These are phyloP conservation scores for Mnemiopsis leidyi DNA, from an alignment of 37 sponge, comb jelly and placozoan species.

Conservation along the genomic window DNA sequence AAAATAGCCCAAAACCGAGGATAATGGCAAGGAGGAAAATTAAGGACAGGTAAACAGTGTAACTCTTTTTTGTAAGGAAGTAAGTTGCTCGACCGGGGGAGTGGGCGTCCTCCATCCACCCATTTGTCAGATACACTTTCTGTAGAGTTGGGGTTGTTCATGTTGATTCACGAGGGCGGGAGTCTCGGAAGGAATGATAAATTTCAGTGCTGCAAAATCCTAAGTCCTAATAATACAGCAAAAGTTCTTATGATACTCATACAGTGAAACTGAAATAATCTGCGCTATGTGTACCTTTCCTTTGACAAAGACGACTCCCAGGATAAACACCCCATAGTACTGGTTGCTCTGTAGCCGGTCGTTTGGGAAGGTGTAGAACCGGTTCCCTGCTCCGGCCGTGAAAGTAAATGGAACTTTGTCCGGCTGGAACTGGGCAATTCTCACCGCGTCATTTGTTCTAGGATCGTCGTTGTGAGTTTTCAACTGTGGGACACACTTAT, in stretches of 20 bases:
- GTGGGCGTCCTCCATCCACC: constrained; percentile 28
- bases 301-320: constrained; percentile 35
- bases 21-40: no score
- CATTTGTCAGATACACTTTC: not conserved
- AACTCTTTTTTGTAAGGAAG: not conserved
- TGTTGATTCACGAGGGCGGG: no score
- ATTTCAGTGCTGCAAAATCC: no score
- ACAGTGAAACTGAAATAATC: no score
- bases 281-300: no score
- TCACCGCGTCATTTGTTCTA: not conserved
- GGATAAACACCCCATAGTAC: constrained; percentile 10
- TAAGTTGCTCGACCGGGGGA: not conserved
- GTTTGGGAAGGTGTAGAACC: not conserved
- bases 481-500: no score
- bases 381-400: not conserved
- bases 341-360: not conserved
- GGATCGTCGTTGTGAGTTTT: not conserved
- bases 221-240: no score
- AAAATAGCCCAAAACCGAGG: no score
- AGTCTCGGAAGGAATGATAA: no score
- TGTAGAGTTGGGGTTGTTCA: no score
- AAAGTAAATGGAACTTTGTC: not conserved
- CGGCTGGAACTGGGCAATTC: not conserved
- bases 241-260: no score
- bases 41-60: no score